These are phyloP conservation scores for Planococcus citri DNA, from an alignment of 1,140 invertebrate genomes.

Conservation along the genomic window DNA sequence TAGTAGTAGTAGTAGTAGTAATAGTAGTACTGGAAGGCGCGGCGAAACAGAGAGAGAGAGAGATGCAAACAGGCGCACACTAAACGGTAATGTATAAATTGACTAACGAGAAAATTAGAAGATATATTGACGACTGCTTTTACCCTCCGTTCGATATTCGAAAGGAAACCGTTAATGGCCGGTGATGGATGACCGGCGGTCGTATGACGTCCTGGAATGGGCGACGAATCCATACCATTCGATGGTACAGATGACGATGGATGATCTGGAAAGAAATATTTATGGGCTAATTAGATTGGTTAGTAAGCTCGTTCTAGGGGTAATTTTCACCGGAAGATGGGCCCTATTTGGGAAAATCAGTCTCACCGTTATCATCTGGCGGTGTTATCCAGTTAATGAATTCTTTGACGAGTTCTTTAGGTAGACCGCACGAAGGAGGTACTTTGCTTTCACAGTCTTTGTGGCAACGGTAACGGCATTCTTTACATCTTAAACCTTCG, in stretches of 20 bases:
- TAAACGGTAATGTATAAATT: background rate
- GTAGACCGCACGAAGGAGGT: constrained; percentile 79
- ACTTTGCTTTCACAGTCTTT: constrained; percentile 82
- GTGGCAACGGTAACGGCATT: constrained; percentile 92
- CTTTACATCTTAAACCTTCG: constrained; percentile 73
- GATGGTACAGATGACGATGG: background rate
- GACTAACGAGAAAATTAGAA: constrained; percentile 8
- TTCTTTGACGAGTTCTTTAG: constrained; percentile 64
- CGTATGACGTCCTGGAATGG: background rate
- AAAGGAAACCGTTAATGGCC: constrained; percentile 8
- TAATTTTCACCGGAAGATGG: too few relatives aligned
- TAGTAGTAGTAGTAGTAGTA: background rate
- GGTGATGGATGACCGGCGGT: background rate
- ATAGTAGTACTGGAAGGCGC: too few relatives aligned
- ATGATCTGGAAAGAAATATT: constrained; percentile 9
- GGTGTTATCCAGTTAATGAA: constrained; percentile 32
- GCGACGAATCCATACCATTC: background rate
- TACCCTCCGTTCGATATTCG: constrained; percentile 15
- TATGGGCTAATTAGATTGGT: background rate
- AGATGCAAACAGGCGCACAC: background rate
- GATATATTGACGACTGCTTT: constrained; percentile 19
- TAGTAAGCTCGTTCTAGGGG: background rate
- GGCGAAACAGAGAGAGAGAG: background rate
- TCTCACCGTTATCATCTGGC: background rate
- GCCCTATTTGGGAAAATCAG: background rate